Conservation (phyloP, 2,888 invertebrate genomes). For the Athalia cordata region DNA sequence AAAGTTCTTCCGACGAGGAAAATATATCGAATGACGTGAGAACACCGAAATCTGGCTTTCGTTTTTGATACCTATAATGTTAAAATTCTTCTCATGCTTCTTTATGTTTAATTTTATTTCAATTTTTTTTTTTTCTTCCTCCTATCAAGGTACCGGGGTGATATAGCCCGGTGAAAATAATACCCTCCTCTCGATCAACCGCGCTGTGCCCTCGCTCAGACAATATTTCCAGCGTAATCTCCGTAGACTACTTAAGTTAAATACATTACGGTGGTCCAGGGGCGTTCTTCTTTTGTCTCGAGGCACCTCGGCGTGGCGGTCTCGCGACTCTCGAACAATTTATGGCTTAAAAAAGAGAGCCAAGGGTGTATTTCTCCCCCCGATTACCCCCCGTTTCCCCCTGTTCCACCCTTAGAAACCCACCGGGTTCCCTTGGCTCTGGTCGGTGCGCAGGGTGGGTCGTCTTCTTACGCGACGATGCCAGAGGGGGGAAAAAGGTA, state of each 20-base stretch:
- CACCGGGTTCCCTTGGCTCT: not conserved
- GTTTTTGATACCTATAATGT: too few relatives aligned
- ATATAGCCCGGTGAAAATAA: conserved; percentile 35
- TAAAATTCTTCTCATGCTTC: too few relatives aligned
- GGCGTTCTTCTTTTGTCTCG: conserved; percentile 69
- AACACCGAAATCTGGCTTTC: too few relatives aligned
- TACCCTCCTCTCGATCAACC: conserved; percentile 44
- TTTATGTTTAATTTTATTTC: too few relatives aligned
- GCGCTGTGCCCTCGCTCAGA: conserved; percentile 51
- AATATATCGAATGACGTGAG: too few relatives aligned
- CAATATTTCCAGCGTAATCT: conserved; percentile 67
- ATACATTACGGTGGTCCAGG: conserved; percentile 66
- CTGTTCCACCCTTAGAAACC: not conserved
- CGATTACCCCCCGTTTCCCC: not conserved
- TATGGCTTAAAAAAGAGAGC: conserved; percentile 60
- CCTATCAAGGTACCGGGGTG: conserved; percentile 2
- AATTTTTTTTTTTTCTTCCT: not conserved
- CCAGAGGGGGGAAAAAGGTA: conserved; percentile 24
- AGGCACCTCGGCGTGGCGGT: conserved; percentile 64
- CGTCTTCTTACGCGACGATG: conserved; percentile 5
- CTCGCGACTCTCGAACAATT: conserved; percentile 64
- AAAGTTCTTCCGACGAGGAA: too few relatives aligned
- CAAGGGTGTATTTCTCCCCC: conserved; percentile 35
- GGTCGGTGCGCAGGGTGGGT: conserved; percentile 7
- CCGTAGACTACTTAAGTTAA: conserved; percentile 68